Evolutionary conservation across 2,797 vertebrate species (phyloP).

Genomic region (Pagetopsis macropterus): DNA sequence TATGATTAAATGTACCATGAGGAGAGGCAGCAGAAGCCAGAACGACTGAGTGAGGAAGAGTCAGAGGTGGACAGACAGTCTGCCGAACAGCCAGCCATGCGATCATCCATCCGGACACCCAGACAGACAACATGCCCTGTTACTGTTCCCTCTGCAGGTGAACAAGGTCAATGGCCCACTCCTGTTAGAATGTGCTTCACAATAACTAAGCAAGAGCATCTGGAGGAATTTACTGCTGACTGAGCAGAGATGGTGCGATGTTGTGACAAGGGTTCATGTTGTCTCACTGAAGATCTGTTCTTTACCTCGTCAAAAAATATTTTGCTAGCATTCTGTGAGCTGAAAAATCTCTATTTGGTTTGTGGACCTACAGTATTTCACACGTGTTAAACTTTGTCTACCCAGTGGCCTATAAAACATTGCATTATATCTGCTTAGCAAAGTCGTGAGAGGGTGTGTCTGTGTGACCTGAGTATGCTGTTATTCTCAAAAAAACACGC

Average conservation of each 20-base stretch:
- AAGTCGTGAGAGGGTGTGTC: slow-evolving; percentile 33
- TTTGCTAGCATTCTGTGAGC: slow-evolving; percentile 3
- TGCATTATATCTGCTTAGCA: slow-evolving; percentile 24
- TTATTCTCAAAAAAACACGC: slow-evolving; percentile 40
- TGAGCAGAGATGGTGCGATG: slow-evolving; percentile 41
- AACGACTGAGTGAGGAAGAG: slow-evolving; percentile 28
- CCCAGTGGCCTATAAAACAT: slow-evolving; percentile 22
- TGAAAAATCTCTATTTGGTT: slow-evolving; percentile 29
- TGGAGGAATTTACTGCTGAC: slow-evolving; percentile 32
- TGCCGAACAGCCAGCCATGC: slow-evolving; percentile 60
- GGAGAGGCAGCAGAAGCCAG: slow-evolving; percentile 24
- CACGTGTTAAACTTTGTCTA: slow-evolving; percentile 40
- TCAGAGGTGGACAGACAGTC: slow-evolving; percentile 60
- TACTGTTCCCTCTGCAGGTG: slow-evolving; percentile 55
- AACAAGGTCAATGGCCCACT: slow-evolving; percentile 57
- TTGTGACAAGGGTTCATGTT: slow-evolving; percentile 38
- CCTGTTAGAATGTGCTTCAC: slow-evolving; percentile 29
- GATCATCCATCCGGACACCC: slow-evolving; percentile 57
- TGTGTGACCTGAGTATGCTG: slow-evolving; percentile 39
- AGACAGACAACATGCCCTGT: slow-evolving; percentile 69
- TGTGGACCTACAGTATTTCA: slow-evolving; percentile 50
- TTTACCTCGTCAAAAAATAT: slow-evolving; percentile 8
- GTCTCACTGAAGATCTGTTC: slow-evolving; percentile 28
- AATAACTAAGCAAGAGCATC: slow-evolving; percentile 24
- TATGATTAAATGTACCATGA: slow-evolving; percentile 22